Conservation (phyloP, 2,888 invertebrate genomes). For the Amblyjoppa proteus region DNA sequence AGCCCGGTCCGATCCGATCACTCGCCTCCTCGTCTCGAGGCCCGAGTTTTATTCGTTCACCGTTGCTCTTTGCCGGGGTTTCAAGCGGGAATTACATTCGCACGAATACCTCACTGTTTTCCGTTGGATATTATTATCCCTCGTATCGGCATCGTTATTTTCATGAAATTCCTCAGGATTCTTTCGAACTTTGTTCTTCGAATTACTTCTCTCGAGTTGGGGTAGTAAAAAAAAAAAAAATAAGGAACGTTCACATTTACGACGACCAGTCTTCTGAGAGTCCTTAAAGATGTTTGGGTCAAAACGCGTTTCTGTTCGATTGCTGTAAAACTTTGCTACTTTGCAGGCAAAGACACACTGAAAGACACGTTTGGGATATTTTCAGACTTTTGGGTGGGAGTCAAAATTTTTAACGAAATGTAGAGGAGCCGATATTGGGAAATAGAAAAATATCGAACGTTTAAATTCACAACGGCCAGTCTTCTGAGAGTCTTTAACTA, state of each 20-base stretch:
- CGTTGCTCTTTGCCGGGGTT: conserved; percentile 64
- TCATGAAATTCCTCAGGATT: conserved; percentile 35
- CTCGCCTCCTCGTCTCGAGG: conserved; percentile 20
- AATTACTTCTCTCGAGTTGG: background rate
- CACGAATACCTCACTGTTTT: conserved; percentile 42
- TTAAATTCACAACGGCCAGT: too few relatives aligned
- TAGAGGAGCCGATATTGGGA: too few relatives aligned
- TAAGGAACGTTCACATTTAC: background rate
- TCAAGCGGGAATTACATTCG: conserved; percentile 47
- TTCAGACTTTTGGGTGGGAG: too few relatives aligned
- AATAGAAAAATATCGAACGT: too few relatives aligned
- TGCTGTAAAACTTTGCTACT: too few relatives aligned
- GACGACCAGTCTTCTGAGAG: background rate
- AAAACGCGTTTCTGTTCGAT: too few relatives aligned
- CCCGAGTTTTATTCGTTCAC: conserved; percentile 40
- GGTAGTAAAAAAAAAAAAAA: conserved; percentile 13
- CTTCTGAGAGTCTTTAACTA: too few relatives aligned
- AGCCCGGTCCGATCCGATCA: conserved; percentile 70
- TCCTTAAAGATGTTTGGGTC: too few relatives aligned
- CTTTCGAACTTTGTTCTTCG: background rate
- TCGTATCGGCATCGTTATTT: conserved; percentile 45
- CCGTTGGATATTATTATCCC: conserved; percentile 35
- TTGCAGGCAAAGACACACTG: too few relatives aligned
- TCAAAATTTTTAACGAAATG: too few relatives aligned
- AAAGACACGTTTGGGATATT: too few relatives aligned